Evolutionary conservation across 2,113 vertebrate genomes (phyloP).

Genomic region (Onychostoma macrolepis): DNA sequence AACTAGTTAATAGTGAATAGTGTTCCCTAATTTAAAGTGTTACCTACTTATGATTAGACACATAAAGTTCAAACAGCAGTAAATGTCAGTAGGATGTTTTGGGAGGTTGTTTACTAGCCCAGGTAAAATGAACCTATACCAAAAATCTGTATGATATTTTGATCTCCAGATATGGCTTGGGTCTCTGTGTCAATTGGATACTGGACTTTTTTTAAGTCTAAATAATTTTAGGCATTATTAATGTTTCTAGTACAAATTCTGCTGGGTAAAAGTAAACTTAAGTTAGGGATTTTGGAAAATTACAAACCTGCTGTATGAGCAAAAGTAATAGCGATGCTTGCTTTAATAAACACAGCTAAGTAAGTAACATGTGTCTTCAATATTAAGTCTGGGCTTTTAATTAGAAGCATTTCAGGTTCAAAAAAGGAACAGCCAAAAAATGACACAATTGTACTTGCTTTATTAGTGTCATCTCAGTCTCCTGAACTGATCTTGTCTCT

Average conservation of each 20-base stretch:
- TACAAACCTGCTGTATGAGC: neutral
- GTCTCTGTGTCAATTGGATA: too few species aligned
- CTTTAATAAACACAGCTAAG: neutral
- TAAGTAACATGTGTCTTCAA: neutral
- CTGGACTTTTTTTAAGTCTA: neutral
- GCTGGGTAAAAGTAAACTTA: neutral
- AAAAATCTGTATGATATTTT: too few species aligned
- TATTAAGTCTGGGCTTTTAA: neutral
- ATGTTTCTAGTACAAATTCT: neutral
- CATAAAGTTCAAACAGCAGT: neutral
- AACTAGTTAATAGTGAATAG: too few species aligned
- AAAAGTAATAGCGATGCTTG: neutral
- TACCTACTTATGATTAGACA: neutral
- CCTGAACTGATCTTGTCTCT: conserved; percentile 21
- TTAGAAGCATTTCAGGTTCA: neutral
- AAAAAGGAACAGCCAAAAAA: conserved; percentile 60
- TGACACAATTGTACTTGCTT: conserved; percentile 64
- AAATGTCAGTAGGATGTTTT: neutral
- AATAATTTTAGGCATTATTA: neutral
- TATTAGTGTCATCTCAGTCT: conserved; percentile 29
- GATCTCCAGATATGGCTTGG: too few species aligned
- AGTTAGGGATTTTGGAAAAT: neutral
- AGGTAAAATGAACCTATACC: neutral
- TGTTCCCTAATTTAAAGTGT: too few species aligned
- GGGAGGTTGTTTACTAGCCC: neutral